Conservation (phyloP, 2,797 vertebrate species). For the Peromyscus attwateri region DNA sequence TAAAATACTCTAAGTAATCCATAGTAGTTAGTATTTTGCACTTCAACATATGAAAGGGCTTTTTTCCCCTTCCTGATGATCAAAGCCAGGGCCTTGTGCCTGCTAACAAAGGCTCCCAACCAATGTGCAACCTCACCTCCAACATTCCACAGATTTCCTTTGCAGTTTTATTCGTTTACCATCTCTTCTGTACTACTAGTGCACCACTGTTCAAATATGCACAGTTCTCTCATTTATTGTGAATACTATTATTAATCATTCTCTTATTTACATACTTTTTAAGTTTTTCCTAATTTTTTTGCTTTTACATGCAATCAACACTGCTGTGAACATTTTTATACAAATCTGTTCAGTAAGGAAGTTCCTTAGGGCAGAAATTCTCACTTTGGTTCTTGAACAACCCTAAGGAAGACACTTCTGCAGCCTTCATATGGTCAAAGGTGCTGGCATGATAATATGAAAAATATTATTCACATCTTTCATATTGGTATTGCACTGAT, state of each 20-base stretch:
- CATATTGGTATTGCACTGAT: background rate
- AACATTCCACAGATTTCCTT: background rate
- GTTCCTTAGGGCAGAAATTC: slow-evolving; percentile 17
- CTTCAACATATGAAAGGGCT: background rate
- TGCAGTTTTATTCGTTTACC: background rate
- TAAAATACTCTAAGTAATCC: background rate
- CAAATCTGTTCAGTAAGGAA: slow-evolving; percentile 7
- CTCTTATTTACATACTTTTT: background rate
- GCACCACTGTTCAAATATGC: background rate
- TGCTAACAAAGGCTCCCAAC: background rate
- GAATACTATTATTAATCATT: background rate
- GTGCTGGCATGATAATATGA: background rate
- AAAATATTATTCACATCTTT: background rate
- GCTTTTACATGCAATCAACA: slow-evolving; percentile 33
- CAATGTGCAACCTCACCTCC: background rate
- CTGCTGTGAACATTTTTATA: slow-evolving; percentile 26
- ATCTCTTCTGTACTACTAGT: background rate
- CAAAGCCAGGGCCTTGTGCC: background rate
- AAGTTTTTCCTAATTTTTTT: slow-evolving; percentile 21
- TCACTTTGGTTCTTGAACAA: slow-evolving; percentile 4
- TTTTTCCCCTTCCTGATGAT: background rate
- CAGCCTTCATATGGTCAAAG: background rate
- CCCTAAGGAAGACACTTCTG: background rate
- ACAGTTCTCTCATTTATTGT: background rate
- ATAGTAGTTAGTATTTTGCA: background rate